Conservation (phyloP, 2,113 vertebrate species). For the Cisticola juncidis region DNA sequence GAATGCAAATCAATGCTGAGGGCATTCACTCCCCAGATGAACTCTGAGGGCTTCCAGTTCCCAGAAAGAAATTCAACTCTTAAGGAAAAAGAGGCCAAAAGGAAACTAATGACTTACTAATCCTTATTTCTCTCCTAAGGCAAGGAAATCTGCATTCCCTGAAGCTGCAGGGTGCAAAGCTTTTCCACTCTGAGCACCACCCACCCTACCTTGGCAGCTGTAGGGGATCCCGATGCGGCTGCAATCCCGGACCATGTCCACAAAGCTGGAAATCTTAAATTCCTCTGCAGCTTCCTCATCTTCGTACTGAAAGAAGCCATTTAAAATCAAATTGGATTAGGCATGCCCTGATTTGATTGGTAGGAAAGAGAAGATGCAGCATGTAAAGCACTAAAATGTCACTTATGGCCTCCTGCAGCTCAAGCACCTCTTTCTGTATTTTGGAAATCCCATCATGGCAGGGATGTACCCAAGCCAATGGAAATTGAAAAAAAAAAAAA, state of each 20-base stretch:
- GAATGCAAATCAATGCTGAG: conserved; percentile 1
- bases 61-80: background rate
- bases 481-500: background rate
- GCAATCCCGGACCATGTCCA: conserved; percentile 95
- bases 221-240: conserved; percentile 89
- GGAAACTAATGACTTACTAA: background rate
- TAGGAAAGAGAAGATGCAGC: background rate
- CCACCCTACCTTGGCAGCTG: conserved; percentile 84
- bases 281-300: conserved; percentile 96
- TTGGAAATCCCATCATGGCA: background rate
- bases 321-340: background rate
- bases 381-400: background rate
- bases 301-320: conserved; percentile 82
- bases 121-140: background rate
- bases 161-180: background rate
- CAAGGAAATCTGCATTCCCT: background rate
- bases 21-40: background rate
- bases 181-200: background rate
- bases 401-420: background rate
- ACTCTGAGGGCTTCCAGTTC: background rate
- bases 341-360: background rate
- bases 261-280: conserved; percentile 97
- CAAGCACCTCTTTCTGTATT: background rate
- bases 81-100: background rate
- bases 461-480: background rate